phyloP scores from a whole-genome alignment of 2,888 invertebrate genomes.

The Pediacus dermestoides region DNA sequence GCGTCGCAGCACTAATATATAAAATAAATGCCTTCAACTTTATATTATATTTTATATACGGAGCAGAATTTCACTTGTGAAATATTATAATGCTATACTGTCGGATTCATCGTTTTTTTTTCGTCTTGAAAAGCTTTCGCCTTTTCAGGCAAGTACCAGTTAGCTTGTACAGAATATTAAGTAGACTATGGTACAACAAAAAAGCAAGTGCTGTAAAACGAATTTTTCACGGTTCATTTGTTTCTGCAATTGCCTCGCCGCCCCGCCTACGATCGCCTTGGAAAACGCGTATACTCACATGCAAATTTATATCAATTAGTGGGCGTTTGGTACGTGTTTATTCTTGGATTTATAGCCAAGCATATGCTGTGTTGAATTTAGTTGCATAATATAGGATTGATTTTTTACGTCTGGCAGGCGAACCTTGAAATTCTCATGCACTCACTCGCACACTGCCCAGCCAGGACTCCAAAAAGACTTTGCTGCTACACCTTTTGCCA shows the following conservation, averaged over 20 bases:
- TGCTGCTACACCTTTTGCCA: too few relatives aligned
- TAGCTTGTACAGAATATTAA: too few relatives aligned
- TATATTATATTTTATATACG: too few relatives aligned
- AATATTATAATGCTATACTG: conserved; percentile 1
- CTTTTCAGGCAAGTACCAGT: conserved; percentile 1
- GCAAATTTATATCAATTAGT: conserved; percentile 32
- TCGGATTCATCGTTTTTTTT: conserved; percentile 1
- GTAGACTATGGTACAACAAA: too few relatives aligned
- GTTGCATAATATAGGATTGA: conserved; percentile 23
- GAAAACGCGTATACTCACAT: conserved; percentile 23
- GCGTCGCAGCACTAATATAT: too few relatives aligned
- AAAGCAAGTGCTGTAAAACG: too few relatives aligned
- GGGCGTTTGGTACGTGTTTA: conserved; percentile 30
- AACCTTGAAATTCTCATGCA: conserved; percentile 14
- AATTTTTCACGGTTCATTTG: conserved; percentile 28
- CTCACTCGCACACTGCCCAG: too few relatives aligned
- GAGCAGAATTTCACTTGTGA: too few relatives aligned
- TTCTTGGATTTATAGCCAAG: conserved; percentile 28
- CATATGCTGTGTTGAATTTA: conserved; percentile 21
- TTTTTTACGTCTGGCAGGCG: conserved; percentile 19
- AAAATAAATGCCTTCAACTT: too few relatives aligned
- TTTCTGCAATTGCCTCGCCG: conserved; percentile 24
- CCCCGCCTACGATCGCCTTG: conserved; percentile 26
- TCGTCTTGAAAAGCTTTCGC: background rate
- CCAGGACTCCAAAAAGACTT: too few relatives aligned